Conservation (phyloP, 2,797 vertebrate species). For the Platyrinchus mystaceus region DNA sequence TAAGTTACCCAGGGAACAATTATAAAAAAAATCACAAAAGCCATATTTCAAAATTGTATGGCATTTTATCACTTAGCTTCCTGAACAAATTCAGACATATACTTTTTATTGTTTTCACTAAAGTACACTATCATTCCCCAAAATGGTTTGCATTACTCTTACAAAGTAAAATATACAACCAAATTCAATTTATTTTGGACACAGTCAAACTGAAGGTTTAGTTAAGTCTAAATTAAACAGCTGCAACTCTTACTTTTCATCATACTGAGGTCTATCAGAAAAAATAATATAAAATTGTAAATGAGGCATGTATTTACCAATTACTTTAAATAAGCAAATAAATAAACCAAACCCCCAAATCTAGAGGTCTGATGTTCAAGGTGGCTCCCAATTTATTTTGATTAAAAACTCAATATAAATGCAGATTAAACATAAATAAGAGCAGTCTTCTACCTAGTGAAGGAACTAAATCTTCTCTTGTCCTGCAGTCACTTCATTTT, state of each 20-base stretch:
- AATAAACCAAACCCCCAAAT: neutral
- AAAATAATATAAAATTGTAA: neutral
- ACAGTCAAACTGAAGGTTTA: neutral
- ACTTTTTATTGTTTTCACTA: neutral
- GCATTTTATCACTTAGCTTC: neutral
- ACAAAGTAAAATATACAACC: neutral
- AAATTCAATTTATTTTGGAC: neutral
- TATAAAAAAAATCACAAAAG: neutral
- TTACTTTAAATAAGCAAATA: neutral
- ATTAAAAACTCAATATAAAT: neutral
- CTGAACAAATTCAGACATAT: neutral
- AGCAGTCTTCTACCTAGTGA: neutral
- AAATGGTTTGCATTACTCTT: neutral
- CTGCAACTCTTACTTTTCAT: neutral
- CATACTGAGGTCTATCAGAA: neutral
- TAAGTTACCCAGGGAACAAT: neutral
- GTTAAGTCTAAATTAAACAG: neutral
- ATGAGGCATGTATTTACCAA: neutral
- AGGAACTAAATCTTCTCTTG: neutral
- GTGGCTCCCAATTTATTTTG: neutral
- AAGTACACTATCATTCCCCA: neutral
- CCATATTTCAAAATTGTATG: neutral
- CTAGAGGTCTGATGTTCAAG: neutral
- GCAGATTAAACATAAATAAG: neutral
- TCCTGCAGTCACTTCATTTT: neutral